Conservation (phyloP, 2,113 vertebrate species). For the Sialia sialis region DNA sequence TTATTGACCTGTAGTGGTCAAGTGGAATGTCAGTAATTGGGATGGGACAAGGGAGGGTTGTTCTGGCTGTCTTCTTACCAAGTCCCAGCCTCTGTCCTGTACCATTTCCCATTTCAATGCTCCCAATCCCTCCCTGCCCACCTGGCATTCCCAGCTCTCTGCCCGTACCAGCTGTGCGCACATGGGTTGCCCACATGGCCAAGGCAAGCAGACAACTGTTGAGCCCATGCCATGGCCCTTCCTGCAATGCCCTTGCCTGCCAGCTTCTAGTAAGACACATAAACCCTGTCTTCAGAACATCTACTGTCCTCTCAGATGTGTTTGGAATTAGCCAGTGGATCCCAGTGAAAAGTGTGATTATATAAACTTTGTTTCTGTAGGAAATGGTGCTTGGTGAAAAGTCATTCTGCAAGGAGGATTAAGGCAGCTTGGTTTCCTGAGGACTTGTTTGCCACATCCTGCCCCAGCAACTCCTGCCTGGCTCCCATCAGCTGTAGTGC, state of each 20-base stretch:
- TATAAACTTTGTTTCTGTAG: slow-evolving; percentile 32
- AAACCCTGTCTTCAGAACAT: neutral
- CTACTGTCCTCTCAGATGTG: neutral
- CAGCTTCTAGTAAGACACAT: neutral
- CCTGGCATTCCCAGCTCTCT: neutral
- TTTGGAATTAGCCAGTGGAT: neutral
- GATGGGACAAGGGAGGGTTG: neutral
- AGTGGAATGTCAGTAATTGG: neutral
- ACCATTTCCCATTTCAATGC: accelerated
- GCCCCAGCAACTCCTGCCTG: neutral
- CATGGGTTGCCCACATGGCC: neutral
- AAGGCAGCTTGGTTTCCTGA: neutral
- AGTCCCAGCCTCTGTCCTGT: neutral
- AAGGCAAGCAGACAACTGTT: neutral
- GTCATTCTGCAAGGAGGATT: neutral
- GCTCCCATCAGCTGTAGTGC: accelerated
- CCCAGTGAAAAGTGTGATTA: neutral
- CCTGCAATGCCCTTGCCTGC: neutral
- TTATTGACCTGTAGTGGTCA: neutral
- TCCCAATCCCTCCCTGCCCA: neutral
- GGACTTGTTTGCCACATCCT: neutral
- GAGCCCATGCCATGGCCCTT: neutral
- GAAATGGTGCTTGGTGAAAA: neutral
- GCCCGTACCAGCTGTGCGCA: neutral
- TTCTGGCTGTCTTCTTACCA: neutral